Evolutionary conservation across 2,888 invertebrate genomes (phyloP).

Genomic region (Lasioglossum vierecki): DNA sequence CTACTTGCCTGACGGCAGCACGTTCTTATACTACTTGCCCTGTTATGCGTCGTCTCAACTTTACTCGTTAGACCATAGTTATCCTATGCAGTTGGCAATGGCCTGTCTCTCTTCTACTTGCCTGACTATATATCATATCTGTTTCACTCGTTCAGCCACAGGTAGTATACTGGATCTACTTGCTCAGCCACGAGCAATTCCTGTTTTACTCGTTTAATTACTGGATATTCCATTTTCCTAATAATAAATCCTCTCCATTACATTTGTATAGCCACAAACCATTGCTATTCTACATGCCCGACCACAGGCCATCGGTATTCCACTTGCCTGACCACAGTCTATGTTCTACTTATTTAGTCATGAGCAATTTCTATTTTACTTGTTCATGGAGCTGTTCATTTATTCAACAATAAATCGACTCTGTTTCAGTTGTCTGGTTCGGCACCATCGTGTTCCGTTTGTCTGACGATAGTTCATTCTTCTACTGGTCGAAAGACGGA

Average conservation of each 20-base stretch:
- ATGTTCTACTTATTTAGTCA: background rate
- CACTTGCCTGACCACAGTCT: background rate
- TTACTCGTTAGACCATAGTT: background rate
- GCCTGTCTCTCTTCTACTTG: background rate
- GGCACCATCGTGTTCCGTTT: no score
- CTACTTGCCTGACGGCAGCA: background rate
- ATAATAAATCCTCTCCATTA: background rate
- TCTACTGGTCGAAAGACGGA: no score
- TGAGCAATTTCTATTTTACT: background rate
- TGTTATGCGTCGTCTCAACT: background rate
- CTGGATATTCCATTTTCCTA: background rate
- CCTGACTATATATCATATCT: background rate
- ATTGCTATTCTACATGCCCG: background rate
- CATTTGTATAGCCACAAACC: background rate
- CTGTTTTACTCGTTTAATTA: background rate
- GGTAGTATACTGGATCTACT: background rate
- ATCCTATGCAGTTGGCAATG: background rate
- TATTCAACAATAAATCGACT: background rate
- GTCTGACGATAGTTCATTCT: no score
- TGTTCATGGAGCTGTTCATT: background rate
- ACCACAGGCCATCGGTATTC: background rate
- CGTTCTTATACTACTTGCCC: background rate
- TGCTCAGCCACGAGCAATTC: background rate
- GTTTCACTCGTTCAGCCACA: background rate
- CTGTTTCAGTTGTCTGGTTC: no score